Conservation (phyloP, 2,797 vertebrate species). For the Ataeniobius toweri region DNA sequence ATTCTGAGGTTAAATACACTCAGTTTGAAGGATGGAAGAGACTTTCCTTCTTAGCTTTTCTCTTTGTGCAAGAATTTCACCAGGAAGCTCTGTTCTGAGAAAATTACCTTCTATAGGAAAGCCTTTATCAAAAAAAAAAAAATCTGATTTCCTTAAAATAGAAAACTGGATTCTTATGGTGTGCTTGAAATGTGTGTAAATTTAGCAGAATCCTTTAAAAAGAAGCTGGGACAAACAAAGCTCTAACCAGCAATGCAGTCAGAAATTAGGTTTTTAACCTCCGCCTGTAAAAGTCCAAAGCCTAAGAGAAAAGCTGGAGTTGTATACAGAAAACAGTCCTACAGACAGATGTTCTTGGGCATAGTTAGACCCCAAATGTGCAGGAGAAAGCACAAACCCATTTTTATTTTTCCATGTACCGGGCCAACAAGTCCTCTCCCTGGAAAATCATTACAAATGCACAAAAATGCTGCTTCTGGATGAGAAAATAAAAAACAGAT, state of each 20-base stretch:
- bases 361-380: conserved; percentile 38
- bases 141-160: conserved; percentile 3
- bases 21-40: conserved; percentile 22
- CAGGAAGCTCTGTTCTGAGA: conserved; percentile 33
- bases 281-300: conserved; percentile 26
- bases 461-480: conserved; percentile 20
- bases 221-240: conserved; percentile 27
- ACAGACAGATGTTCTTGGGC: conserved; percentile 61
- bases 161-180: conserved; percentile 3
- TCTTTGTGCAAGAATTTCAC: conserved; percentile 26
- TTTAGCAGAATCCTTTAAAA: conserved; percentile 29
- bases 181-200: background rate
- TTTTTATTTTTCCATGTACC: conserved; percentile 61
- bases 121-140: conserved; percentile 11
- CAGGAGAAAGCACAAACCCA: conserved; percentile 48
- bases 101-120: conserved; percentile 18
- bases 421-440: conserved; percentile 52
- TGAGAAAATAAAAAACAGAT: conserved; percentile 48
- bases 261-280: conserved; percentile 46
- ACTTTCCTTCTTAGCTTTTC: conserved; percentile 25
- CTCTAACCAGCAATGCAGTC: conserved; percentile 26
- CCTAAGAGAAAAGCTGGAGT: conserved; percentile 59
- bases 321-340: conserved; percentile 47
- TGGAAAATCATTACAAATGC: conserved; percentile 47
- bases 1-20: conserved; percentile 42